A percentile compares a stretch with the other conserved stretches of the same genome.
These are phyloP conservation scores for Ianthella basta DNA, from an alignment of 37 sponge, comb jelly and placozoan species.

Conservation along the genomic window DNA sequence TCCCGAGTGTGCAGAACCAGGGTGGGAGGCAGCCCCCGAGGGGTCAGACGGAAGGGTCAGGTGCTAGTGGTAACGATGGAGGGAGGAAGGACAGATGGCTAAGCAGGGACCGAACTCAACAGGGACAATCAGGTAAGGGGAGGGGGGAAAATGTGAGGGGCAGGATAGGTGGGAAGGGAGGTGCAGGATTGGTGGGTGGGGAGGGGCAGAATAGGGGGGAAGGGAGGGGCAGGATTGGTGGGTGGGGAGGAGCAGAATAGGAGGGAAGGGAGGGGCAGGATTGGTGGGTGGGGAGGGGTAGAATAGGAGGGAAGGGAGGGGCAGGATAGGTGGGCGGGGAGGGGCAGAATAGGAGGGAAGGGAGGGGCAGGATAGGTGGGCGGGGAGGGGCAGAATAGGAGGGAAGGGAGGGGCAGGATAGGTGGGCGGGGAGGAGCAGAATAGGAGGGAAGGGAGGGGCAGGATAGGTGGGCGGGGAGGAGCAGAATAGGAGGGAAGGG, in stretches of 20 bases:
- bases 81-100: too few relatives aligned
- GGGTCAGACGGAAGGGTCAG: too few relatives aligned
- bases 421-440: neutral
- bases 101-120: too few relatives aligned
- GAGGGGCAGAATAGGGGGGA: neutral
- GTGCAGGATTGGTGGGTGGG: neutral
- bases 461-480: neutral
- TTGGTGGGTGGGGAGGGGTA: neutral
- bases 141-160: neutral
- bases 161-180: neutral
- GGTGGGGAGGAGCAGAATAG: neutral
- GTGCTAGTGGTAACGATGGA: too few relatives aligned
- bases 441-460: neutral
- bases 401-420: neutral
- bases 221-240: neutral
- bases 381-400: neutral
- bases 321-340: neutral
- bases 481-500: too few relatives aligned
- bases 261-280: neutral
- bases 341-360: neutral
- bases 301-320: neutral
- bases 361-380: neutral
- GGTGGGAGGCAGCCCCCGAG: too few relatives aligned
- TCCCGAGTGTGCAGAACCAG: too few relatives aligned
- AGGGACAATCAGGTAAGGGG: neutral